These are phyloP conservation scores for Caenorhabditis sp. DNA, from an alignment of 2,888 invertebrate species.

Conservation along the genomic window DNA sequence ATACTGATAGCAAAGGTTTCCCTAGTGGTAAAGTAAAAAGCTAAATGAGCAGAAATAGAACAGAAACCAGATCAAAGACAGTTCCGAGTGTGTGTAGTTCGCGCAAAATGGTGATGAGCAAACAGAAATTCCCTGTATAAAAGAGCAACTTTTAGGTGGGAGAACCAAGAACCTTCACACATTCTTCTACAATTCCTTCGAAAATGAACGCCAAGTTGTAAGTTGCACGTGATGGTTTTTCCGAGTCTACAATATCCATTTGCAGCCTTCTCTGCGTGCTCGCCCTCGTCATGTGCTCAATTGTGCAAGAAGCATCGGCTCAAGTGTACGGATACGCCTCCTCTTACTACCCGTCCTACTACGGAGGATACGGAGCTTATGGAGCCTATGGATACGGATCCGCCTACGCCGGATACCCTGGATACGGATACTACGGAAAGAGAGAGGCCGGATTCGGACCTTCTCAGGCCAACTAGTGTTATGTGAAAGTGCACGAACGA, in stretches of 20 bases:
- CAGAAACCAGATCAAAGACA: not conserved
- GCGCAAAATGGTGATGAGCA: conserved; percentile 19
- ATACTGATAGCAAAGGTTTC: too few species aligned
- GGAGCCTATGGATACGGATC: conserved; percentile 47
- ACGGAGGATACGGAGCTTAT: conserved; percentile 46
- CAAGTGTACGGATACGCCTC: conserved; percentile 46
- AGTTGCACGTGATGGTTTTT: not conserved
- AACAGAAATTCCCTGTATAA: conserved; percentile 23
- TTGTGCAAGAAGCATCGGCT: conserved; percentile 45
- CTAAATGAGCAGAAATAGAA: not conserved
- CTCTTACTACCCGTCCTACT: conserved; percentile 40
- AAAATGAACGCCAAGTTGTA: conserved; percentile 45
- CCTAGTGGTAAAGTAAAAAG: too few species aligned
- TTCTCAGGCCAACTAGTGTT: not conserved
- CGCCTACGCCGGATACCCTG: conserved; percentile 50
- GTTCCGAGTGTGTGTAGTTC: too few species aligned
- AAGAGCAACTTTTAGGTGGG: not conserved
- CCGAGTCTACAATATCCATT: not conserved
- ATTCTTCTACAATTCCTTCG: conserved; percentile 14
- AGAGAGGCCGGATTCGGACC: conserved; percentile 50
- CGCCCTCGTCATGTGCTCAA: conserved; percentile 42
- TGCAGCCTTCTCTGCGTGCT: conserved; percentile 30
- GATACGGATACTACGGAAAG: conserved; percentile 55
- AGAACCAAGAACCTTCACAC: conserved; percentile 25
- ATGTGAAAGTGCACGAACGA: too few species aligned